Evolutionary conservation across 2,888 invertebrate species (phyloP), one percentile per base, ranked within the genome.

Genomic region (Melanchra persicariae): DNA sequence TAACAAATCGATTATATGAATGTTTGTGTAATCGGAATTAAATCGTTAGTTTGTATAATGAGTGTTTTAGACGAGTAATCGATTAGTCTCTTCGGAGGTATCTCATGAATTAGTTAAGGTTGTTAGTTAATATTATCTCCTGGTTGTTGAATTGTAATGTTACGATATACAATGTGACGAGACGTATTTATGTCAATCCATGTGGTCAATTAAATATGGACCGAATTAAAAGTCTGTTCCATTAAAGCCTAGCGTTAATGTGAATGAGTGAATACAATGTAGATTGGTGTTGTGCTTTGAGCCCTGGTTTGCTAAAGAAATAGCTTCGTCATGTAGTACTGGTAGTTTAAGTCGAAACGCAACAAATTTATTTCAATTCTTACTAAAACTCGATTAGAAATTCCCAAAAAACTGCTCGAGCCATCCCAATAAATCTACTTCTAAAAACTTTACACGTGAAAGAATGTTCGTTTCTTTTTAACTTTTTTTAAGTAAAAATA

Each of bases 121-220:
- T 89, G 89, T 92, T 94, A 94, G 92, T 88, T 91, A 90, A 90
- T 93, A 90, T 90, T 87, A 91, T 92, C 91, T 91, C 92, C 90
- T 93, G 95, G 95, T 96, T 95, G 95, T 95, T 95, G 89, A 94
- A 91, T 91, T 91, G 88, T 92, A 88, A 91, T 90, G 87, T 82
- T 88, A 88, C 88, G 70, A 90, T 88, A 87, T 88, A 89, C 84
- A 89, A 87, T 84, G 85, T 87, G 87, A 91, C 86, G 87, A 88
- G 88, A 87, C 83, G 88, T 90, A 78, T 91, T 88, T 85, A 89
- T 92, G 94, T 95, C 93, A 93, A 93, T 94, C 86, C 84, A 89
- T 91, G 89, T 92, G 93, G 95, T 96, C 95, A 96, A 96, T 95
- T 96, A 94, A 87, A 83, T 91, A 86, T 88, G 90, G 93, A 91